Evolutionary conservation across 1,140 invertebrate genomes (phyloP).

Genomic region (Pseudachorutes palmiensis): DNA sequence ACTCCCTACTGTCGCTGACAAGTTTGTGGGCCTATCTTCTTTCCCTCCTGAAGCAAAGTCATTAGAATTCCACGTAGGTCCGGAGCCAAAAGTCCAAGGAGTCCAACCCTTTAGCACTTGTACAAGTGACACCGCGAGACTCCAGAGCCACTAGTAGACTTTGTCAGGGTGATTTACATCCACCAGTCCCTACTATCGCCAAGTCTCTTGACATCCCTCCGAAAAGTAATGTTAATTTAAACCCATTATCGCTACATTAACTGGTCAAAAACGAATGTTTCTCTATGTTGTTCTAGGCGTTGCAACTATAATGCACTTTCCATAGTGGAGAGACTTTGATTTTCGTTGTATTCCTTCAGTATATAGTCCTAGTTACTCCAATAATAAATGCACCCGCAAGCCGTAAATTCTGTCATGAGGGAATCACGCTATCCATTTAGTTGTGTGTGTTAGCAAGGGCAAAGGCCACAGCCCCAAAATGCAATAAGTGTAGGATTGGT

Average conservation of each 20-base stretch:
- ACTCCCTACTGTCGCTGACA: background rate
- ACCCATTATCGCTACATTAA: constrained; percentile 8
- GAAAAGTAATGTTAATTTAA: constrained; percentile 12
- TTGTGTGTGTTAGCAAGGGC: no score
- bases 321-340: no score
- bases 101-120: background rate
- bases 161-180: constrained; percentile 1
- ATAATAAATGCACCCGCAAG: no score
- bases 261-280: background rate
- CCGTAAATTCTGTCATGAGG: no score
- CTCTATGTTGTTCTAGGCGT: no score
- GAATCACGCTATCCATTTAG: no score
- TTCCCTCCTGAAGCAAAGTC: background rate
- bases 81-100: background rate
- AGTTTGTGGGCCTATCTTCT: background rate
- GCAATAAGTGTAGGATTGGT: no score
- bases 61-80: background rate
- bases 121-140: constrained; percentile 1
- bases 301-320: no score
- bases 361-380: no score
- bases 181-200: background rate
- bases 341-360: no score
- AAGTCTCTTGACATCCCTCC: background rate
- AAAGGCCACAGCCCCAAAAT: no score
- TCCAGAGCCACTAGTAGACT: no score